Evolutionary conservation across 2,797 vertebrate genomes (phyloP).

Genomic region (Pipistrellus kuhlii): DNA sequence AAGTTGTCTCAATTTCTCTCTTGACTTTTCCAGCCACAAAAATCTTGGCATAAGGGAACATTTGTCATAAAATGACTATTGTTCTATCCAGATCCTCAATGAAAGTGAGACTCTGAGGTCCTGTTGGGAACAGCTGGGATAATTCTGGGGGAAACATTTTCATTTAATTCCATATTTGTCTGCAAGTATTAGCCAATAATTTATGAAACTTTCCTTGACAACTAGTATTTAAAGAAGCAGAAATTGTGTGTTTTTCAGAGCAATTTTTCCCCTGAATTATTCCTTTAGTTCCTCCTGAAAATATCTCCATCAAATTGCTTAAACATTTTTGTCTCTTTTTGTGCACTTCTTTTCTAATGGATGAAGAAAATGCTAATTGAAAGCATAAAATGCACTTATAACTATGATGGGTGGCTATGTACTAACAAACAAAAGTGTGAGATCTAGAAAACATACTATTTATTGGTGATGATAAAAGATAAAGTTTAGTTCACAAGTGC

Average conservation of each 20-base stretch:
- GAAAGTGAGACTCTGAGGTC: slow-evolving; percentile 16
- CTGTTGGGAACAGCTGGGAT: slow-evolving; percentile 21
- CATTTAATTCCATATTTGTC: slow-evolving; percentile 29
- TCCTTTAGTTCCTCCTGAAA: neutral
- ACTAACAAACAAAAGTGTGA: slow-evolving; percentile 4
- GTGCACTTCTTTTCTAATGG: neutral
- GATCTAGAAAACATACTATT: neutral
- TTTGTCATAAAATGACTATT: neutral
- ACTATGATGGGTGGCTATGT: neutral
- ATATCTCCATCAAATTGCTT: neutral
- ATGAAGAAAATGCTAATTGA: neutral
- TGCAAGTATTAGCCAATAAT: slow-evolving; percentile 50
- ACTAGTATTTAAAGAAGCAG: slow-evolving; percentile 55
- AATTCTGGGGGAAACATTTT: slow-evolving; percentile 16
- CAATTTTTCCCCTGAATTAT: slow-evolving; percentile 4
- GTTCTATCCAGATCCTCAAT: neutral
- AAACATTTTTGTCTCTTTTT: neutral
- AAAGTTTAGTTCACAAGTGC: neutral
- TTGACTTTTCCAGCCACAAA: slow-evolving; percentile 6
- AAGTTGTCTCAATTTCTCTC: neutral
- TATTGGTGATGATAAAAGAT: neutral
- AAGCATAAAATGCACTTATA: neutral
- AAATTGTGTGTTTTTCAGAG: slow-evolving; percentile 5
- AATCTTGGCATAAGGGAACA: neutral
- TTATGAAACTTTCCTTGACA: slow-evolving; percentile 51